These are phyloP conservation scores for Drosophila macrothrix DNA, from an alignment of 2,888 invertebrate genomes.

Conservation along the genomic window DNA sequence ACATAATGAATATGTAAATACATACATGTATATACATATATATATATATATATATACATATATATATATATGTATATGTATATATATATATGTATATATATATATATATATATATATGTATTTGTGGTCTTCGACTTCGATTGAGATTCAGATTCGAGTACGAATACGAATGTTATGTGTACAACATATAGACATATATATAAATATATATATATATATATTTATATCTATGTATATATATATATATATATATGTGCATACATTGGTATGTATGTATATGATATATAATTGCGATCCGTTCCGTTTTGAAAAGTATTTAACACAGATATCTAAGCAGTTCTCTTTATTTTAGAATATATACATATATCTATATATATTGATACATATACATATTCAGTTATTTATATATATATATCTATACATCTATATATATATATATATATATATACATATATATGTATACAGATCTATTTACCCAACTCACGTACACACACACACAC, in stretches of 20 bases:
- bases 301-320: slow-evolving; percentile 43
- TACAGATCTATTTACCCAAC: slow-evolving; percentile 29
- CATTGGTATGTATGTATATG: slow-evolving; percentile 1
- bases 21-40: slow-evolving; percentile 8
- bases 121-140: slow-evolving; percentile 37
- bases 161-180: slow-evolving; percentile 36
- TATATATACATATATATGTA: slow-evolving; percentile 20
- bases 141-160: slow-evolving; percentile 38
- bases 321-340: slow-evolving; percentile 47
- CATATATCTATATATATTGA: not conserved
- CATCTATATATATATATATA: slow-evolving; percentile 4
- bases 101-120: not conserved
- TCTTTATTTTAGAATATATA: slow-evolving; percentile 17
- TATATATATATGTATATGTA: no score
- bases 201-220: not conserved
- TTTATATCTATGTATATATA: not conserved
- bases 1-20: slow-evolving; percentile 17
- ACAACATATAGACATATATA: slow-evolving; percentile 10
- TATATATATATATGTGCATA: slow-evolving; percentile 6
- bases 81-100: slow-evolving; percentile 2
- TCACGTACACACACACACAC: slow-evolving; percentile 48
- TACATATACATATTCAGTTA: not conserved
- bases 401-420: slow-evolving; percentile 15
- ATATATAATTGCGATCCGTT: slow-evolving; percentile 41
- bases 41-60: slow-evolving; percentile 3